Base-by-base conservation (phyloP, 2,797 vertebrate genomes). In the Pteropus rufus region DNA sequence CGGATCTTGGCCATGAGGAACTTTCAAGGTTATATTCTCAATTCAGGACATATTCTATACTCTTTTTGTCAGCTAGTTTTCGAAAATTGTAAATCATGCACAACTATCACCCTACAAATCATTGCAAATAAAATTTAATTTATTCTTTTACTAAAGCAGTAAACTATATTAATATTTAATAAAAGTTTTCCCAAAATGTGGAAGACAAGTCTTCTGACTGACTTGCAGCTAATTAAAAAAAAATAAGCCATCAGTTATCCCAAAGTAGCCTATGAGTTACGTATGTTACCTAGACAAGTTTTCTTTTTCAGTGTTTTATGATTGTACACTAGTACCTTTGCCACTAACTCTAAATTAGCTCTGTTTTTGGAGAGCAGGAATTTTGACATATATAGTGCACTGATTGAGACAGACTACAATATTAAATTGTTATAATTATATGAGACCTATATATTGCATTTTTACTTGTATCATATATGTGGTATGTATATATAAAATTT, bases 291-390 rank as follows among this genome's bases (percentile, higher is more conserved):
- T 75, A 73, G 65, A 73, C 84, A 82, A 64, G 16, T 49, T 94
- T 82, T 92, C 70, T 83, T 89, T 54, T 91, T 91, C 44, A 88
- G 34, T 16, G 73, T 75, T 95, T 85, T 97, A 36, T 65, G 86
- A 86, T 69, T 93, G 39, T 39, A 65, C 6, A 67, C 14, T 88
- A 92, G 36, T 5, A 82, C 29, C 16, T 97, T 93, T 96, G 56
- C 31, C 23, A 49, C 82, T 82, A 56, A 91, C 65, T 89, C 54
- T 67, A 89, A 95, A 44, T 67, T 85, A 91, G 56, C 8, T 36
- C 88, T 72, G 31, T 39, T 89, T 58, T 91, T 56, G 67, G 23
- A 67, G 67, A 64, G 56, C 14, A 92, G 83, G 39, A 75, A 84
- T 39, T 81, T 94, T 75, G 19, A 72, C 31, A 36, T 49, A 72